Percentiles rank a stretch among this genome's conserved stretches.
phyloP scores from a whole-genome alignment of 2,113 vertebrate species.

The Anhinga anhinga region DNA sequence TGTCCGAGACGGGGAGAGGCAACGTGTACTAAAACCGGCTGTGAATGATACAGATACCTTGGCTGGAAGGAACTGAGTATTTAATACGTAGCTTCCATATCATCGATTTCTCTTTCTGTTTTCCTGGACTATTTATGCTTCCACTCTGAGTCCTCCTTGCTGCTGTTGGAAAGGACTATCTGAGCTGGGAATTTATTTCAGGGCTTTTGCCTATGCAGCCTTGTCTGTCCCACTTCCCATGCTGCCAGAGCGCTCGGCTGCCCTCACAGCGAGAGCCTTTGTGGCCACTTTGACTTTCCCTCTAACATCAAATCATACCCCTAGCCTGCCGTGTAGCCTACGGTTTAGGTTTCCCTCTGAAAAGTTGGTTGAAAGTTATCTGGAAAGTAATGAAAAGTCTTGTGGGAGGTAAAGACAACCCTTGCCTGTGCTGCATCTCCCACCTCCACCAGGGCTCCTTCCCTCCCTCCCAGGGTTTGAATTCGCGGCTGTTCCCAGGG shows the following conservation, averaged over 20 bases:
- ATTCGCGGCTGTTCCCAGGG: not conserved
- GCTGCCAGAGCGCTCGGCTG: not conserved
- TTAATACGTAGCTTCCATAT: not conserved
- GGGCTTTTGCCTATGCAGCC: not conserved
- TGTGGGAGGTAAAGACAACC: not conserved
- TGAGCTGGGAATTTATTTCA: not conserved
- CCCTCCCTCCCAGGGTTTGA: not conserved
- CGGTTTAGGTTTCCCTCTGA: not conserved
- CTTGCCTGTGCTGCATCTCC: not conserved
- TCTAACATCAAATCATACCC: not conserved
- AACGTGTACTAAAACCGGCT: not conserved
- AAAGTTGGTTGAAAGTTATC: slow-evolving; percentile 1
- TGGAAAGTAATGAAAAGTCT: not conserved
- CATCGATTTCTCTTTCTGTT: not conserved
- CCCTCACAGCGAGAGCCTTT: not conserved
- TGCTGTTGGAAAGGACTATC: rapidly evolving
- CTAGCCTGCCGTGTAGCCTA: not conserved
- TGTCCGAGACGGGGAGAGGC: not conserved
- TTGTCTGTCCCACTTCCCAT: not conserved
- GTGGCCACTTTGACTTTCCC: not conserved
- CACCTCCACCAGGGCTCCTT: not conserved
- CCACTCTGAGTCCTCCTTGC: not conserved
- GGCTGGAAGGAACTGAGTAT: not conserved
- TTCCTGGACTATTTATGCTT: not conserved
- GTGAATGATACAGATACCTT: not conserved